phyloP scores from a whole-genome alignment of 2,888 invertebrate genomes.

The Ptilodon capucinus region DNA sequence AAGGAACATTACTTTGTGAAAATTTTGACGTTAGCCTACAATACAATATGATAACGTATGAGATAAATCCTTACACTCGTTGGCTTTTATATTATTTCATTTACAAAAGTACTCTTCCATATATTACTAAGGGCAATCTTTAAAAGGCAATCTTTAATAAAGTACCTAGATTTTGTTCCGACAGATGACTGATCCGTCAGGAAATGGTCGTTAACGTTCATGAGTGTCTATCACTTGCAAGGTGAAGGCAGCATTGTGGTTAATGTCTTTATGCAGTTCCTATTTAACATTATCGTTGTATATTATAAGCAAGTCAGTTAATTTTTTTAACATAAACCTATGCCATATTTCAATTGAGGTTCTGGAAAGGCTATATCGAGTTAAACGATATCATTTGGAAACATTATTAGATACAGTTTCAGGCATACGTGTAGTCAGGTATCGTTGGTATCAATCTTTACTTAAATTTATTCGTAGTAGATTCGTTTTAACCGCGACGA shows the following conservation, averaged over 20 bases:
- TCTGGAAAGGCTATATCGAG: no score
- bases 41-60: no score
- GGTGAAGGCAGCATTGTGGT: slow-evolving; percentile 8
- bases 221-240: slow-evolving; percentile 12
- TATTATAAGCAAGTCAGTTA: neutral
- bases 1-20: no score
- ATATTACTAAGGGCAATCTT: slow-evolving; percentile 1
- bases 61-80: no score
- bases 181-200: slow-evolving; percentile 25
- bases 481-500: slow-evolving; percentile 8
- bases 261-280: neutral
- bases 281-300: neutral
- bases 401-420: no score
- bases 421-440: neutral
- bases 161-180: slow-evolving; percentile 14
- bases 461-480: neutral
- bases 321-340: no score
- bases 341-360: no score
- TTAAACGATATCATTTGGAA: no score
- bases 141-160: slow-evolving; percentile 14
- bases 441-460: slow-evolving; percentile 1
- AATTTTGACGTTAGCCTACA: no score
- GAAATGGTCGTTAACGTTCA: slow-evolving; percentile 15
- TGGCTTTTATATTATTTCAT: neutral
- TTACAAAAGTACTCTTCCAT: no score